Percentiles rank a stretch among this genome's conserved stretches.
Evolutionary conservation across 2,797 vertebrate genomes (phyloP).

Genomic region (Lepidocolaptes lacrymiger): DNA sequence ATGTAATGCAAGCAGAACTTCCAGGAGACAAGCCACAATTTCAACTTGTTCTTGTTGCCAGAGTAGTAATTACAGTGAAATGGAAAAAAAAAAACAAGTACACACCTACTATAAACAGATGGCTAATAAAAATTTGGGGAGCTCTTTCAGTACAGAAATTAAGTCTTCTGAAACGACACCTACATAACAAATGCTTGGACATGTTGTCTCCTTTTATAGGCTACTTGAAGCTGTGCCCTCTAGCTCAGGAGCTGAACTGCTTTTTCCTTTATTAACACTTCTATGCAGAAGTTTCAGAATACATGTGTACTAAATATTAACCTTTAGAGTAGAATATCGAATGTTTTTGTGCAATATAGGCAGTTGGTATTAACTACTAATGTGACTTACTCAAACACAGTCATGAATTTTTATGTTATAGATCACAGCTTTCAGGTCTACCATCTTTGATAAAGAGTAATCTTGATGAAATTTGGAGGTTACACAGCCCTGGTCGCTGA

Average conservation of each 20-base stretch:
- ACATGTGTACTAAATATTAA: neutral
- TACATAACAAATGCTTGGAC: slow-evolving; percentile 43
- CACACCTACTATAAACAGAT: slow-evolving; percentile 55
- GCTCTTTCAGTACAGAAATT: neutral
- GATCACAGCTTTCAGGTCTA: neutral
- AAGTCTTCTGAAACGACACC: slow-evolving; percentile 23
- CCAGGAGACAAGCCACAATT: neutral
- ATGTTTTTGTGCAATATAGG: neutral
- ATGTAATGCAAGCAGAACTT: neutral
- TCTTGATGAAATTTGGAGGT: neutral
- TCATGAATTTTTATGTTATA: neutral
- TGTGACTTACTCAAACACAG: neutral
- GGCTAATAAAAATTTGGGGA: slow-evolving; percentile 62
- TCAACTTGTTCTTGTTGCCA: slow-evolving; percentile 20
- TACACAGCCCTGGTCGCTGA: neutral
- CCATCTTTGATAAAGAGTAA: neutral
- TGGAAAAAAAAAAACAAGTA: neutral
- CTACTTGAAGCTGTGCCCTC: neutral
- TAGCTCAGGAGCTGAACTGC: neutral
- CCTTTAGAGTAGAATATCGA: neutral
- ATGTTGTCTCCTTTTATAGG: neutral
- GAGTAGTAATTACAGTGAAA: slow-evolving; percentile 30
- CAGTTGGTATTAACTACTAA: neutral
- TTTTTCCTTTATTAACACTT: neutral
- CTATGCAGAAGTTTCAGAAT: neutral